Base-by-base conservation (phyloP, 2,113 vertebrate genomes). In the Ornithorhynchus anatinus region DNA sequence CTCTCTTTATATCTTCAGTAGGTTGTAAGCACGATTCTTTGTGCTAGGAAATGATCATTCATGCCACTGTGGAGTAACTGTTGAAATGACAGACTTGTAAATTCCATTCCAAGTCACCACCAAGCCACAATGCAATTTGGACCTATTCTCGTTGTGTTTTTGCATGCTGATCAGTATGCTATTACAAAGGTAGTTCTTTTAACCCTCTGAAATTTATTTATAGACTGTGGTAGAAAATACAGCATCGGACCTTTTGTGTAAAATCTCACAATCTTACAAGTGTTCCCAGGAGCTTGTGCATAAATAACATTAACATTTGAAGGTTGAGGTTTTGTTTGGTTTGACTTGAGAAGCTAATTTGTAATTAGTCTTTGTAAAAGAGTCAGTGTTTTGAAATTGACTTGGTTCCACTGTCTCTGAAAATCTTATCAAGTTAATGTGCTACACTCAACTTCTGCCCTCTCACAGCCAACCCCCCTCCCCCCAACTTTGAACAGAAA, bases 1-100 rank as follows among this genome's bases (percentile, higher is more conserved):
- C 20, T 38, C 56, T n/a, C 31, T 27, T 19, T 69, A 59, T 44
- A 23, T 36, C 72, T 44, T 50, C 59, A 74, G 2, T 16, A 39
- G 73, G 43, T 65, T 62, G 9, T 44, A 36, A 20, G 40, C 29
- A 67, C 31, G 36, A 19, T n/a, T n/a, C n/a, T 76, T 77, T 75
- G 48, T 78, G 3, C 69, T 66, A 59, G 45, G 10, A 33, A 16
- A 79, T 56, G 31, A n/a, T 43, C 35, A 13, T 58, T 77, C 36
- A 25, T 52, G 40, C 22, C 51, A 53, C 53, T 81, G 69, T 75
- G 59, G 47, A 59, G 38, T 61, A 31, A 31, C 1, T 56, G 11
- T 61, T 74, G 32, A 79, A 23, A 25, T 50, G 56, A 33, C 62
- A 59, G 35, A 32, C 12, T 3, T 1, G 14, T 0, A 5, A 3